Evolutionary conservation across 2,888 invertebrate genomes (phyloP).

Genomic region (Dicycla oo): DNA sequence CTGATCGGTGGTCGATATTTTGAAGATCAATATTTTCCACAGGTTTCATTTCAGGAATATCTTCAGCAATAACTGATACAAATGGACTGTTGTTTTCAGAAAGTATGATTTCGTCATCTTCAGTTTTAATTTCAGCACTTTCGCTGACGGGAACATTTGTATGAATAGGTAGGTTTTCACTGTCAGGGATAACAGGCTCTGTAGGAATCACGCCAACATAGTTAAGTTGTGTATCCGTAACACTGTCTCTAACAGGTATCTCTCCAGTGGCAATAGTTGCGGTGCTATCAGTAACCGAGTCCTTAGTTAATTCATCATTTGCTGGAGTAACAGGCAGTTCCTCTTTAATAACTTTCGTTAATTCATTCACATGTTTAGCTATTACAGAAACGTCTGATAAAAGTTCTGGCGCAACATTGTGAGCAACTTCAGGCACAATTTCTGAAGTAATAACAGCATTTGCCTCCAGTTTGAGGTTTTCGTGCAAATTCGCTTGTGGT

Average conservation of each 20-base stretch:
- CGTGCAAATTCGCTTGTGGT: background rate
- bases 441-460: slow-evolving; percentile 8
- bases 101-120: slow-evolving; percentile 74
- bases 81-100: slow-evolving; percentile 80
- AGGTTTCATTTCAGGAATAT: slow-evolving; percentile 37
- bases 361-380: slow-evolving; percentile 1
- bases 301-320: slow-evolving; percentile 19
- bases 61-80: slow-evolving; percentile 73
- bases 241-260: background rate
- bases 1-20: slow-evolving; percentile 60
- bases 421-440: background rate
- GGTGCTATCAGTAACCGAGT: background rate
- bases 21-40: slow-evolving; percentile 12
- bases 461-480: background rate
- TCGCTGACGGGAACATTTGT: background rate
- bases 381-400: slow-evolving; percentile 28
- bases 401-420: slow-evolving; percentile 35
- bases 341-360: slow-evolving; percentile 3
- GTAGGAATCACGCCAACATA: slow-evolving; percentile 13
- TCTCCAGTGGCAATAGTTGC: slow-evolving; percentile 6
- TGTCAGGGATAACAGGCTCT: background rate
- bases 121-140: slow-evolving; percentile 23
- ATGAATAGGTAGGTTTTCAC: slow-evolving; percentile 3
- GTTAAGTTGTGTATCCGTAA: slow-evolving; percentile 7
- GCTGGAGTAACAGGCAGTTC: background rate